phyloP scores from a whole-genome alignment of 2,888 invertebrate species.

The Hyles lineata region DNA sequence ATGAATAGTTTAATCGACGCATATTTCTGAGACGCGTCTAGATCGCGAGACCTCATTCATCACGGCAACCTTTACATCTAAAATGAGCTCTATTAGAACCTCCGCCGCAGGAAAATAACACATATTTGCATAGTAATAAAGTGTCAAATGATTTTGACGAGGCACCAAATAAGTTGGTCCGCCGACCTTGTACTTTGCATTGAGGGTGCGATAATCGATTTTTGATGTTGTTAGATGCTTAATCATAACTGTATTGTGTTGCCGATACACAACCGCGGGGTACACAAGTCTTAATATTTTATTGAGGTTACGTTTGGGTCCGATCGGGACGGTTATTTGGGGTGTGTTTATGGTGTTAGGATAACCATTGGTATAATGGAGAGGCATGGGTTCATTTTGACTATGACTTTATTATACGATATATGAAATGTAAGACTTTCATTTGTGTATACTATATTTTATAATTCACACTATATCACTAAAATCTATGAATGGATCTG shows the following conservation, averaged over 20 bases:
- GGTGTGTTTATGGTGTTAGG: constrained; percentile 7
- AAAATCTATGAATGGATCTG: no score
- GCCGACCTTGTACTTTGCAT: constrained; percentile 25
- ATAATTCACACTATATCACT: no score
- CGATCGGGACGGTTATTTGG: background rate
- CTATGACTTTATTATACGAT: background rate
- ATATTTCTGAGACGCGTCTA: constrained; percentile 6
- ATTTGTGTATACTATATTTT: no score
- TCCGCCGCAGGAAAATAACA: background rate
- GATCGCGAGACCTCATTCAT: constrained; percentile 17
- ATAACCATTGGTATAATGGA: background rate
- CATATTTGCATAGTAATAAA: constrained; percentile 7
- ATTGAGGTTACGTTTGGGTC: constrained; percentile 18
- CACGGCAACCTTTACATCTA: constrained; percentile 22
- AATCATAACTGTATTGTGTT: constrained; percentile 15
- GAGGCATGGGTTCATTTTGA: background rate
- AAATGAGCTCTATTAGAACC: constrained; percentile 2
- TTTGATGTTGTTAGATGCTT: constrained; percentile 31
- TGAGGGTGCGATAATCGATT: constrained; percentile 31
- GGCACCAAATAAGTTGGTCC: background rate
- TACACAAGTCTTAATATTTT: constrained; percentile 12
- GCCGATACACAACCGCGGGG: constrained; percentile 4
- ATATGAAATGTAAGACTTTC: no score
- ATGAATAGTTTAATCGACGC: constrained; percentile 14
- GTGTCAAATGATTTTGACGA: constrained; percentile 6